Base-by-base conservation (phyloP, 1,140 invertebrate species). In the Sarcophaga bullata region DNA sequence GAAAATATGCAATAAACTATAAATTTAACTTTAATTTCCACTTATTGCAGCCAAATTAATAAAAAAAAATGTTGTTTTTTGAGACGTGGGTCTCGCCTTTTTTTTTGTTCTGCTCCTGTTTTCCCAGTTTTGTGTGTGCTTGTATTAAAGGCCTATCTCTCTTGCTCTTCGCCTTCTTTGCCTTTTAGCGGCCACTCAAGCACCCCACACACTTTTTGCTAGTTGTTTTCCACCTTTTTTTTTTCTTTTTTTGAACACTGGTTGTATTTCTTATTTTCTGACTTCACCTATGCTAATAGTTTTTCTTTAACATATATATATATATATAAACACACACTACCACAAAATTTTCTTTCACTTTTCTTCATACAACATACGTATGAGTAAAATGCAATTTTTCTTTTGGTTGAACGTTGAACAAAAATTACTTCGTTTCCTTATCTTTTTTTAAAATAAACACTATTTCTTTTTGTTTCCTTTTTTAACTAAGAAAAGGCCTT, bases 361-460 rank as follows among this genome's bases (percentile, higher is more conserved):
- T 73, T 50, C 48, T 37, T 37, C 25, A 37, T 37, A 37, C 25
- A 37, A 37, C 25, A 37, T 37, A 1, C 25, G 25, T 73, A 47
- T 81, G 8, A 48, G 68, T 13, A 19, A 50, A 82, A 75, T 82
- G 75, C 73, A 78, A 80, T 82, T 82, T 82, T 82, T 78, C 75
- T 49, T 17, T 37, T 48, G 17, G 48, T 80, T 68, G 58, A 13
- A n/a, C 2, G 7, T 25, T 68, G 19, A 68, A 7, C 9, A 78
- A 76, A 76, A 76, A 49, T 76, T 52, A 81, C 68, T 81, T 78
- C 58, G 68, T 49, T 72, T 78, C 37, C 58, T 82, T 62, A 37
- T 80, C 54, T 82, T 68, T 62, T 15, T 78, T 80, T n/a, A n/a
- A n/a, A n/a, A n/a, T n/a, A n/a, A n/a, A n/a, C n/a, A n/a, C n/a